Percentiles rank a stretch among this genome's conserved stretches.
Evolutionary conservation across 2,797 vertebrate species (phyloP).

Genomic region (Eleutherodactylus coqui): DNA sequence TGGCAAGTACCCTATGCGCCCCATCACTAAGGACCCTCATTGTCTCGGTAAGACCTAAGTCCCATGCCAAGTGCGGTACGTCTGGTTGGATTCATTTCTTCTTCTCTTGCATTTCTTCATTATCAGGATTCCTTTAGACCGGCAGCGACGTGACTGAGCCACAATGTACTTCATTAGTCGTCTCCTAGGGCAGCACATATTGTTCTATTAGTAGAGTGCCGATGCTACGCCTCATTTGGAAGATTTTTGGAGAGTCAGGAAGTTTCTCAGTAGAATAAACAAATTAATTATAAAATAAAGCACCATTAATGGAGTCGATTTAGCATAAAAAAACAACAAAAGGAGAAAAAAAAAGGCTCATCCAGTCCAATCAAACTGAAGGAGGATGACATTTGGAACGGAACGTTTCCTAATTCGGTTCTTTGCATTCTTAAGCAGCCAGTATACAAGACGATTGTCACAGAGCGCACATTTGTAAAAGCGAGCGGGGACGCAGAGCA

Average conservation of each 20-base stretch:
- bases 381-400: constrained; percentile 5
- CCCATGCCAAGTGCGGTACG: neutral
- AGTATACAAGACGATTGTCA: neutral
- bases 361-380: neutral
- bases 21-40: neutral
- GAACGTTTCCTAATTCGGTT: constrained; percentile 5
- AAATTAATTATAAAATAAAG: constrained; percentile 59
- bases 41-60: neutral
- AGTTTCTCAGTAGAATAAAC: constrained; percentile 61
- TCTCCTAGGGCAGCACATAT: constrained; percentile 51
- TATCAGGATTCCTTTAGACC: constrained; percentile 11
- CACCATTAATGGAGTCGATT: constrained; percentile 50
- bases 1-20: neutral
- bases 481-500: neutral
- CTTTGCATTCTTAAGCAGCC: constrained; percentile 17
- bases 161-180: constrained; percentile 42
- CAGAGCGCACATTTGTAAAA: neutral
- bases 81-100: neutral
- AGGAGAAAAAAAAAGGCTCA: constrained; percentile 7
- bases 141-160: constrained; percentile 28
- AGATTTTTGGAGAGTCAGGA: constrained; percentile 58
- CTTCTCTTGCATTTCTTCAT: neutral
- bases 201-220: constrained; percentile 40
- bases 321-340: constrained; percentile 24
- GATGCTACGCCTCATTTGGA: constrained; percentile 52